Evolutionary conservation across 2,888 invertebrate genomes (phyloP).

Genomic region (Megaustenia siamemsis): DNA sequence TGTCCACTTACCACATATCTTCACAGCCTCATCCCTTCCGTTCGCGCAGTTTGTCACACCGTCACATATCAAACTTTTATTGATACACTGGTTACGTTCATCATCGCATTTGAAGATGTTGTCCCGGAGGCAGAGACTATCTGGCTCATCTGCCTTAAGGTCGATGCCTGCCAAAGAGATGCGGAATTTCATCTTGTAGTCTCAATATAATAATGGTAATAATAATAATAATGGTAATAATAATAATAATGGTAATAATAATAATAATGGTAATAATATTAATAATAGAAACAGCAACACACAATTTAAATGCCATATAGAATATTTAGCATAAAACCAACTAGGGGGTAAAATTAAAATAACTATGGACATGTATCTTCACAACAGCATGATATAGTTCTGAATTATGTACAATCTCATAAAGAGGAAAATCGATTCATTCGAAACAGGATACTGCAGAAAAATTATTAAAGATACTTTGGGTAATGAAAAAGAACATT

Average conservation of each 20-base stretch:
- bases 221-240: background rate
- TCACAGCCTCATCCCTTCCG: slow-evolving; percentile 73
- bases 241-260: background rate
- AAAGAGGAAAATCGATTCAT: too few species aligned
- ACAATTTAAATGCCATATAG: background rate
- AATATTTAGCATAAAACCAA: background rate
- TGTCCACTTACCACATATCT: slow-evolving; percentile 70
- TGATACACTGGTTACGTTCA: slow-evolving; percentile 63
- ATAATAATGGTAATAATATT: background rate
- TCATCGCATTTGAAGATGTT: slow-evolving; percentile 64
- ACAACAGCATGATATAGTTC: too few species aligned
- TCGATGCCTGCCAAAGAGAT: background rate
- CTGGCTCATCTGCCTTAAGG: background rate
- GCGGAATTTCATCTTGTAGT: background rate
- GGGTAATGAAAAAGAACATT: too few species aligned
- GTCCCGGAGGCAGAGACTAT: slow-evolving; percentile 33
- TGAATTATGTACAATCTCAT: too few species aligned
- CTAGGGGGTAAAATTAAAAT: background rate
- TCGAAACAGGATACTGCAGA: too few species aligned
- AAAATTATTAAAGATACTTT: too few species aligned
- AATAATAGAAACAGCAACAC: background rate
- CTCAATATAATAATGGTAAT: background rate
- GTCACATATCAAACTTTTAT: slow-evolving; percentile 63
- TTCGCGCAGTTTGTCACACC: slow-evolving; percentile 72
- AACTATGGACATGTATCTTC: too few species aligned